Base-by-base conservation (phyloP, 2,888 invertebrate genomes). In the Cybosia mesomella region DNA sequence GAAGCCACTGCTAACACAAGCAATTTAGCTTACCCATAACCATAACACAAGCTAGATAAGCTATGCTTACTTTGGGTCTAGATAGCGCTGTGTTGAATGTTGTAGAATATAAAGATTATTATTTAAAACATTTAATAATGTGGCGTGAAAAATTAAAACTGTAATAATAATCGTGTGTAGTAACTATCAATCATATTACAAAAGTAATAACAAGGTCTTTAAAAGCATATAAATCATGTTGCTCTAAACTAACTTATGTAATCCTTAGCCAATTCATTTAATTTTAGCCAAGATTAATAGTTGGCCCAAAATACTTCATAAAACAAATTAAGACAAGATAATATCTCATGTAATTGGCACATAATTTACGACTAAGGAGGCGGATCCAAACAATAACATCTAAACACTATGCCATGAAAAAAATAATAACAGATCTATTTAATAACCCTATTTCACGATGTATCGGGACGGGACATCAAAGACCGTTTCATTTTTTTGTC, bases 391-490 rank as follows among this genome's bases (percentile, higher is more conserved):
- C 21, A 32, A 57, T 43, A 55, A 21, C 4, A 36, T 67, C 63
- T 18, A 58, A 53, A 67, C 64, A 59, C 39, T 53, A 49, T 64
- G 21, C 24, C 55, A 36, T 53, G 22, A 39, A 28, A 57, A 60
- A 24, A 36, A 54, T 36, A 65, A 58, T 32, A 55, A n/a, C 22
- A 55, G 18, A 39, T 36, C 43, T 28, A 58, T 57, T 66, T 34
- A 57, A 67, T 67, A 67, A 49, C 24, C 54, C 59, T 36, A 61
- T 61, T 61, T 11, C 32, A 39, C n/a, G 24, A 55, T 24, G 57
- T 57, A 18, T 53, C n/a, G n/a, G n/a, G n/a, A n/a, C 28, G 68
- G 66, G 58, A 76, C 78, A 74, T 76, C 76, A 82, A 81, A 80
- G 73, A 72, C 1, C 34, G 57, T 67, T 62, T 57, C 11, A 72